Evolutionary conservation across 1,140 invertebrate genomes (phyloP).

Genomic region (Leptinotarsa texana): DNA sequence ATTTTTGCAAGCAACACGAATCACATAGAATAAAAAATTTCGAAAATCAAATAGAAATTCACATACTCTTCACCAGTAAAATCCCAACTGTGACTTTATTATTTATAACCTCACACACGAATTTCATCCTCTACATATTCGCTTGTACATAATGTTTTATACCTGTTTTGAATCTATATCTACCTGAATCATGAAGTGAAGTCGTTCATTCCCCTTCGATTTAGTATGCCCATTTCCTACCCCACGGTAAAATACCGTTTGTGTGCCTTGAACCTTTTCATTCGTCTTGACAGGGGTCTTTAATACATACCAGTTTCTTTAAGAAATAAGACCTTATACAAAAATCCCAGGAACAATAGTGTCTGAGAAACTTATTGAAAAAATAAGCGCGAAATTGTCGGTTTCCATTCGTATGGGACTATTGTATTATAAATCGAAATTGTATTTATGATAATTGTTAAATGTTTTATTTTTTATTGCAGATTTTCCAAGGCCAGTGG

Average conservation of each 20-base stretch:
- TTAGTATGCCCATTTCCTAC: slow-evolving; percentile 34
- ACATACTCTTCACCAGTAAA: too few species aligned
- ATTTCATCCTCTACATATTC: neutral
- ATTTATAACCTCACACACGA: neutral
- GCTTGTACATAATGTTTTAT: slow-evolving; percentile 30
- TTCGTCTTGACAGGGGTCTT: slow-evolving; percentile 42
- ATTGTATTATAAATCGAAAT: neutral
- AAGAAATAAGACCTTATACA: slow-evolving; percentile 29
- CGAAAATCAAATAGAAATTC: too few species aligned
- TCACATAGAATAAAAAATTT: too few species aligned
- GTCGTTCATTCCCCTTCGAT: slow-evolving; percentile 22
- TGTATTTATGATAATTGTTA: slow-evolving; percentile 9
- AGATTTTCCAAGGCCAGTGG: slow-evolving; percentile 47
- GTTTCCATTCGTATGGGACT: neutral
- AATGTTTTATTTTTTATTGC: slow-evolving; percentile 45
- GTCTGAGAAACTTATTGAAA: slow-evolving; percentile 46
- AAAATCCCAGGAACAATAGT: slow-evolving; percentile 42
- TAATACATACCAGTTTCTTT: slow-evolving; percentile 43
- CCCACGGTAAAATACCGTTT: slow-evolving; percentile 41
- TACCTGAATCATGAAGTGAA: slow-evolving; percentile 40
- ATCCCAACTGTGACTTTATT: too few species aligned
- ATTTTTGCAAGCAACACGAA: too few species aligned
- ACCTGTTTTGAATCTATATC: slow-evolving; percentile 37
- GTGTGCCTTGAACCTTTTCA: slow-evolving; percentile 41
- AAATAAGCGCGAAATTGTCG: slow-evolving; percentile 34